These are phyloP conservation scores for Ypsolopha scabrella DNA, from an alignment of 2,888 invertebrate species.

Conservation along the genomic window DNA sequence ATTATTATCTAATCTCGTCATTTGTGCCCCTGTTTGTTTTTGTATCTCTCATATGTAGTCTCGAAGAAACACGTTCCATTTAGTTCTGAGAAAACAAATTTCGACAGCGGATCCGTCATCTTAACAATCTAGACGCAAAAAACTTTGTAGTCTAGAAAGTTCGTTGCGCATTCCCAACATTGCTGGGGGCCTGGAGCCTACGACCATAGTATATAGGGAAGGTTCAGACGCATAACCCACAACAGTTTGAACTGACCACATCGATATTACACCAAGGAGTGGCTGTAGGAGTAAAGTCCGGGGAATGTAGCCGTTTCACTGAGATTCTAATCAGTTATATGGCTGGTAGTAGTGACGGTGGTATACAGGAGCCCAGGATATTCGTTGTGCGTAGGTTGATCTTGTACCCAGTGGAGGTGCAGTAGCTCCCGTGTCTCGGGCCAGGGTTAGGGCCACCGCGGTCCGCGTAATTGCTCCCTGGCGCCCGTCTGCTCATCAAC, in stretches of 20 bases:
- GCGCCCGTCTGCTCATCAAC: constrained; percentile 53
- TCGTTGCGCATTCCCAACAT: constrained; percentile 3
- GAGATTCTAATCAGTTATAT: too few relatives aligned
- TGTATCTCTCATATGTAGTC: too few relatives aligned
- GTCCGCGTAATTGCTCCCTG: constrained; percentile 52
- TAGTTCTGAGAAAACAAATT: constrained; percentile 4
- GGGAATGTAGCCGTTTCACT: too few relatives aligned
- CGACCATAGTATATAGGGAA: not conserved
- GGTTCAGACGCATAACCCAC: not conserved
- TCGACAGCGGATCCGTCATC: not conserved
- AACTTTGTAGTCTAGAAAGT: constrained; percentile 5
- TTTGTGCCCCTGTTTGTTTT: too few relatives aligned
- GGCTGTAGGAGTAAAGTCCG: too few relatives aligned
- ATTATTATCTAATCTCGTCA: too few relatives aligned
- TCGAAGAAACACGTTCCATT: not conserved
- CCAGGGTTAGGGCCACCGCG: constrained; percentile 9
- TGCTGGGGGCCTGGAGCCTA: constrained; percentile 1
- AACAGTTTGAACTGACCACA: too few relatives aligned
- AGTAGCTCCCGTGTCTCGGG: not conserved
- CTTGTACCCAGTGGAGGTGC: not conserved
- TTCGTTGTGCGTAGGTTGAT: not conserved
- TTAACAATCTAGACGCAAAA: constrained; percentile 3
- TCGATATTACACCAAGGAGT: too few relatives aligned
- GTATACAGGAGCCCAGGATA: not conserved
- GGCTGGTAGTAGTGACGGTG: too few relatives aligned